Percentiles rank a stretch among this genome's conserved stretches.
phyloP scores from a whole-genome alignment of 2,888 invertebrate genomes.

The Drosophila phalerata region DNA sequence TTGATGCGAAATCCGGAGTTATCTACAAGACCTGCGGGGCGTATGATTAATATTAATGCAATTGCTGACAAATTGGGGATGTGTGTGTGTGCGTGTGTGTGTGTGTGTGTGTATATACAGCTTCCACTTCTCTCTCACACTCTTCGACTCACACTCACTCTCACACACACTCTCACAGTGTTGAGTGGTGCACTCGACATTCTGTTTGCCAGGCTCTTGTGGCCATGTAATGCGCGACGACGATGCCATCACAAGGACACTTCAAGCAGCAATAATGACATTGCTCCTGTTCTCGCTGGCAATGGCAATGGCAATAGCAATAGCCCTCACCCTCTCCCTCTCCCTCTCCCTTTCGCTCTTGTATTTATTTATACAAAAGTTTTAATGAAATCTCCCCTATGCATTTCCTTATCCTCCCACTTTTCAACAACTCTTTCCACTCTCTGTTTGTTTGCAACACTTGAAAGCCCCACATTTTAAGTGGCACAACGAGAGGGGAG shows the following conservation, averaged over 20 bases:
- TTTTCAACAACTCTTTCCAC: neutral
- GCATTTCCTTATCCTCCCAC: conserved; percentile 2
- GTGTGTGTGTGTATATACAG: neutral
- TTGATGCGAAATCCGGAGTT: conserved; percentile 95
- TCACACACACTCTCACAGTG: conserved; percentile 5
- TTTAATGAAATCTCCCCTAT: conserved; percentile 63
- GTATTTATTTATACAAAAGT: conserved; percentile 65
- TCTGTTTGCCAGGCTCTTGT: conserved; percentile 36
- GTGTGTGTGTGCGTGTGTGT: too few relatives aligned
- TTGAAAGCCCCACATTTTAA: conserved; percentile 23
- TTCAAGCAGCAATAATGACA: conserved; percentile 67
- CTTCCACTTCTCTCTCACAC: neutral
- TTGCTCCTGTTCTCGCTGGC: conserved; percentile 37
- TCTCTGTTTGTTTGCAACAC: conserved; percentile 9
- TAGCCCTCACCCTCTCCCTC: neutral
- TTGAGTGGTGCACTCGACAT: conserved; percentile 52
- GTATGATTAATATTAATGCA: conserved; percentile 65
- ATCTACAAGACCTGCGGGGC: conserved; percentile 90
- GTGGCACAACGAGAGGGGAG: conserved; percentile 12
- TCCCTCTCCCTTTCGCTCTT: conserved; percentile 13
- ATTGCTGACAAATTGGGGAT: conserved; percentile 30
- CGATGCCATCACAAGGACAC: conserved; percentile 48
- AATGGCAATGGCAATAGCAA: conserved; percentile 15
- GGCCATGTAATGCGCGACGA: conserved; percentile 52
- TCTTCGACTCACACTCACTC: neutral